Base-by-base conservation (phyloP, 1,140 invertebrate genomes). In the Drosophila carrolli region DNA sequence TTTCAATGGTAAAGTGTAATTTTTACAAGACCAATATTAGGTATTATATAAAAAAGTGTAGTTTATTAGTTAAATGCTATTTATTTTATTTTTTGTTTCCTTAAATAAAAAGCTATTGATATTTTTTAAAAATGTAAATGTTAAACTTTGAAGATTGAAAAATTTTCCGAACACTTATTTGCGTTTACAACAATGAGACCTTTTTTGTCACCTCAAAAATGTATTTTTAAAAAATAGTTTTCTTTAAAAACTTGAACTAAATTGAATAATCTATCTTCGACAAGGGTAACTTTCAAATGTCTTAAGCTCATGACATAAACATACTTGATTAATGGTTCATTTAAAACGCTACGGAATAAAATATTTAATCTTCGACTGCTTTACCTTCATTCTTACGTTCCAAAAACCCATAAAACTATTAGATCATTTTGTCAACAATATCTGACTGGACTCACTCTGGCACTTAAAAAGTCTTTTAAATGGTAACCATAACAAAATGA, bases 401-500 rank as follows among this genome's bases (percentile, higher is more conserved):
- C 43, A 50, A 70, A 70, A 56, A 16, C 38, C 38, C 55, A 73
- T 54, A 35, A 72, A 47, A 63, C 47, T 74, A 75, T 75, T 74
- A 63, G 70, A 73, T 73, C 70, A 73, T 56, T 75, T 75, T 74
- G 72, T 72, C 68, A 72, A 50, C 68, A 72, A 68, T 9, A 37
- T 73, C 44, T 19, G 19, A 27, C 14, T 37, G 11, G 41, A 44
- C 23, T 38, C 50, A 50, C 29, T 16, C 41, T 27, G 38, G 55
- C 62, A 68, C 62, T 77, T 68, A 77, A 77, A 76, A 76, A 60
- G 54, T 76, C 50, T 77, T 77, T 77, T 62, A 63, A 77, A 70
- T 61, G 62, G 73, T 27, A 62, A 74, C 58, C 70, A 68, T 50
- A 76, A 76, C 71, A 75, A 75, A 75, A 56, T 75, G 51, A 75